These are phyloP conservation scores for Drosophila albomicans DNA, from an alignment of 1,140 invertebrate species.

Conservation along the genomic window DNA sequence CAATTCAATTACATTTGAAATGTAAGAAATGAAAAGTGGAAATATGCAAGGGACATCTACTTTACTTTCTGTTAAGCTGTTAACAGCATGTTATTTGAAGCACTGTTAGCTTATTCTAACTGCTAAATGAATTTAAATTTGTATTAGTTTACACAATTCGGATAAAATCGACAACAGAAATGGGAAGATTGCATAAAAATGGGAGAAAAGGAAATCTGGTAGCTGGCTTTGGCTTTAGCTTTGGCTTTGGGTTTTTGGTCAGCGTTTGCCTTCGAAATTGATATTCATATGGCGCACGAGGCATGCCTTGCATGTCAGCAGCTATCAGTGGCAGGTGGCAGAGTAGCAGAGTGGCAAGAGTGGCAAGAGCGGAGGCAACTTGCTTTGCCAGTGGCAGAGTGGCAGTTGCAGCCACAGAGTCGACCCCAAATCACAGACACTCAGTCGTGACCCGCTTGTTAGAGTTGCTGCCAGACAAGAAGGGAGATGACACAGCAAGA, in stretches of 20 bases:
- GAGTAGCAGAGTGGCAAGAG: neutral
- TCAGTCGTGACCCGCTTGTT: conserved; percentile 41
- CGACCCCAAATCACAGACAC: conserved; percentile 52
- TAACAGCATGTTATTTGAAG: too few relatives aligned
- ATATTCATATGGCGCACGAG: conserved; percentile 52
- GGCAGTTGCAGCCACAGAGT: conserved; percentile 45
- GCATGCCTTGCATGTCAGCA: conserved; percentile 38
- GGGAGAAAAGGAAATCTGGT: neutral
- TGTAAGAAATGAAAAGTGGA: too few relatives aligned
- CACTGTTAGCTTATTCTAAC: too few relatives aligned
- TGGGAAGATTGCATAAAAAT: neutral
- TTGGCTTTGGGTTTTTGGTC: conserved; percentile 3
- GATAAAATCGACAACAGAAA: neutral
- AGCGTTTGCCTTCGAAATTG: conserved; percentile 42
- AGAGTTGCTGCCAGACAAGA: neutral
- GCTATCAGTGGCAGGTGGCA: conserved; percentile 4
- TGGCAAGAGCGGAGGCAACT: neutral
- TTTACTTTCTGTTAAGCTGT: too few relatives aligned
- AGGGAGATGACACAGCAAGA: neutral
- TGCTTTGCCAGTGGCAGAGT: conserved; percentile 7
- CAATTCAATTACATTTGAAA: too few relatives aligned
- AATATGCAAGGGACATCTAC: too few relatives aligned
- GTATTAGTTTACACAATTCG: too few relatives aligned
- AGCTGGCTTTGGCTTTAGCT: neutral
- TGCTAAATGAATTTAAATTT: too few relatives aligned